Conservation (phyloP, 2,797 vertebrate species). For the Notolepis coatsorum region DNA sequence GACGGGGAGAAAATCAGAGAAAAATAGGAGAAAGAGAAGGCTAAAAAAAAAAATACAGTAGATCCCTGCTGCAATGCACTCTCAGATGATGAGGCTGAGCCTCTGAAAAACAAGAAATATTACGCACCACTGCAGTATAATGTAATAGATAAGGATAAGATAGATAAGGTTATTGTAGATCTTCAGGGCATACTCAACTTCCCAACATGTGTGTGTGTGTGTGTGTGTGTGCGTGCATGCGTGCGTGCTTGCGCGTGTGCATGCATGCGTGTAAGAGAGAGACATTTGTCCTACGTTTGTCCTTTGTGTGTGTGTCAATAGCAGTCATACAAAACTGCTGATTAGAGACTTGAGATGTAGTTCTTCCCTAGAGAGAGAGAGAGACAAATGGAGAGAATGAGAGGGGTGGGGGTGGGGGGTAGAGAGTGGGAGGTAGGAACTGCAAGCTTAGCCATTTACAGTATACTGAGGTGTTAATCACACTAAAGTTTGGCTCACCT, state of each 20-base stretch:
- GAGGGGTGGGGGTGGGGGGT: too few relatives aligned
- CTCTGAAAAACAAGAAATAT: neutral
- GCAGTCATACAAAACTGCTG: conserved; percentile 27
- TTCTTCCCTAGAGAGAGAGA: neutral
- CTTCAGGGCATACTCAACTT: neutral
- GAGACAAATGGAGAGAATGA: too few relatives aligned
- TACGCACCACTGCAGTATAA: neutral
- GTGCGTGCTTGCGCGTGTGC: too few relatives aligned
- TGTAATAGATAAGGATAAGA: too few relatives aligned
- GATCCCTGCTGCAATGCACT: conserved; percentile 8
- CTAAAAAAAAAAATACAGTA: too few relatives aligned
- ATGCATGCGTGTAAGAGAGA: neutral
- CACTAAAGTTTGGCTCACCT: conserved; percentile 12
- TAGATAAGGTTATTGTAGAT: neutral
- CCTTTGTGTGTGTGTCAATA: conserved; percentile 17
- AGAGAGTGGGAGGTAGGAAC: too few relatives aligned
- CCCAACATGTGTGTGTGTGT: conserved; percentile 1
- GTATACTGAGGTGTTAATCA: conserved; percentile 33
- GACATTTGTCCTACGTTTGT: neutral
- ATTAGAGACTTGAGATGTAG: too few relatives aligned
- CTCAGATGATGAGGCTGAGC: conserved; percentile 12
- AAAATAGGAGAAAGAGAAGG: too few relatives aligned
- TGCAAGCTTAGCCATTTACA: conserved; percentile 42
- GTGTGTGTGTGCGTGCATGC: neutral
- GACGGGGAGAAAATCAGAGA: too few relatives aligned